Evolutionary conservation across 2,797 vertebrate genomes (phyloP), one percentile per base, ranked within the genome.

Genomic region (Crocidura indochinensis): DNA sequence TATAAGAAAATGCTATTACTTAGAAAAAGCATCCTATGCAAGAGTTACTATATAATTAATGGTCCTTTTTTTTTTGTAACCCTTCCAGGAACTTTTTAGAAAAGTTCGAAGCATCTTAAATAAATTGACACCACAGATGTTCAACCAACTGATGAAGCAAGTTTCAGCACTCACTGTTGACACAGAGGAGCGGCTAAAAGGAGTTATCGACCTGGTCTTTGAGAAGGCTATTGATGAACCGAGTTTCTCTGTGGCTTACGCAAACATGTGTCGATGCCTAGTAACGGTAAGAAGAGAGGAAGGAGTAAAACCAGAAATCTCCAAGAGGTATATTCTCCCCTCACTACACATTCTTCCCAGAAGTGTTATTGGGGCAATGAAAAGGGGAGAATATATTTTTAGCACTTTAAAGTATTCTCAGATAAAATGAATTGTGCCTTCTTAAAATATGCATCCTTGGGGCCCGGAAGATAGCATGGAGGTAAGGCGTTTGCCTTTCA

Each of bases 201-300:
- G 99, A 10, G 99, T 99, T 97, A 99, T 99, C 0, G 99, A 99
- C 98, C 98, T 99, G 95, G 99, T 99, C 85, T 99, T 99, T 0
- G 99, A 99, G 98, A 99, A 99, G 97, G 99, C 99, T 93, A 98
- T 99, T 0, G 99, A 99, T 3, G 99, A 99, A 93, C 99, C 99
- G 91, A 98, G 99, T 97, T 99, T 99, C 97, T 99, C 99, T 0
- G 99, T 99, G 97, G 99, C 99, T 0, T 99, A 99, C 1, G 99
- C 99, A 96, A 99, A 99, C 98, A 99, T 99, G 99, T 99, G 99
- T 97, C 98, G 99, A 85, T 99, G 99, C 96, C 98, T 99, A 1
- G 99, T 99, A 78, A 99, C 98, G 96, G 99, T 99, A 97, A 97
- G 98, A 93, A 95, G 76, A 7, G 0, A 82, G 62, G 95, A 95